Base-by-base conservation (phyloP, 2,113 vertebrate genomes). In the Ceratotherium simum region DNA sequence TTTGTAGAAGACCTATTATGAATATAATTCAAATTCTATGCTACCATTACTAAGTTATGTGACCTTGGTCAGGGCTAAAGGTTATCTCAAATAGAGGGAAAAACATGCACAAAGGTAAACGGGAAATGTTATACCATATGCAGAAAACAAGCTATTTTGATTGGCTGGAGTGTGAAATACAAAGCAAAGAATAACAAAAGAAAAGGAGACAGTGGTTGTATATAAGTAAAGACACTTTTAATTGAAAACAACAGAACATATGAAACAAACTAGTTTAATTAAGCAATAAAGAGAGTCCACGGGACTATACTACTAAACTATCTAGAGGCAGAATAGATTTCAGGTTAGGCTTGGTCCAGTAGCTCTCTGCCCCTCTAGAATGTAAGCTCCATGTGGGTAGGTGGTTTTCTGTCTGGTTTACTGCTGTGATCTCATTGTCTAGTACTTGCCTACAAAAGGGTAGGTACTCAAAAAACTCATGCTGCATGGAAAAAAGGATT, bases 171-270 rank as follows among this genome's bases (percentile, higher is more conserved):
- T 82, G 23, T 76, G 69, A 91, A 81, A n/a, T 54, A 87, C n/a
- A 69, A 87, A 27, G 39, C 67, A 95, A 80, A 91, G 76, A 85
- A 93, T 64, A 76, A 56, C 67, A 2, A 84, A 90, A 79, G 60
- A 80, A 29, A 16, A 82, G 16, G 39, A 88, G 23, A 91, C 36
- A 36, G 42, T 29, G 23, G 56, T 16, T 90, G 46, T 33, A 91
- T 27, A 48, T 25, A 65, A 80, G 31, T 17, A 54, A 65, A 33
- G 39, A 87, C 67, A 31, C 6, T 79, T 81, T 86, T 56, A 58
- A 29, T 11, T 51, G 27, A 86, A 91, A 94, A 58, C 78, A 82
- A 72, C 48, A 67, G 46, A 83, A 48, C 23, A 81, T 36, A 91
- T 12, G 11, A 75, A 94, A 54, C 29, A 69, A 70, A 54, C 46